These are phyloP conservation scores for Drosophila chauvacae DNA, from an alignment of 1,140 invertebrate genomes.

Conservation along the genomic window DNA sequence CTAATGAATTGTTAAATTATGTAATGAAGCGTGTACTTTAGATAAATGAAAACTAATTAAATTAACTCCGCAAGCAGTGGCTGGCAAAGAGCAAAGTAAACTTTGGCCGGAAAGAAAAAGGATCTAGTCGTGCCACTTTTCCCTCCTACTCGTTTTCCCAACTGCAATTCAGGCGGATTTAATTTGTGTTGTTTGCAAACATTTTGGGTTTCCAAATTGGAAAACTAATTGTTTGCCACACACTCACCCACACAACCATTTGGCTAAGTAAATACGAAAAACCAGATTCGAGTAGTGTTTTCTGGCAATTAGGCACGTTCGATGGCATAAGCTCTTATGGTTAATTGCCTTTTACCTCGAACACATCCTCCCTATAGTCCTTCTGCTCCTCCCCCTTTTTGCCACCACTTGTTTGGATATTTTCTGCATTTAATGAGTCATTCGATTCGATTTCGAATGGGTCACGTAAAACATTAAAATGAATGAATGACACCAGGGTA, in stretches of 20 bases:
- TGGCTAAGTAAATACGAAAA: conserved; percentile 52
- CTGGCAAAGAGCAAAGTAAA: conserved; percentile 44
- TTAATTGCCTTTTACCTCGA: conserved; percentile 61
- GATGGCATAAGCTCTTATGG: conserved; percentile 57
- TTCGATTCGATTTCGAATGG: conserved; percentile 64
- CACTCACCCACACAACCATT: conserved; percentile 36
- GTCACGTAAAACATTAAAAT: conserved; percentile 78
- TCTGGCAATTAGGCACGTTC: conserved; percentile 71
- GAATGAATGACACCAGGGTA: conserved; percentile 37
- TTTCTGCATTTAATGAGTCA: conserved; percentile 68
- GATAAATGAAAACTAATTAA: conserved; percentile 78
- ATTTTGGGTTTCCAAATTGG: conserved; percentile 63
- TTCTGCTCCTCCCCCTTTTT: neutral
- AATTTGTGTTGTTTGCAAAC: conserved; percentile 66
- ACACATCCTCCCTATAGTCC: conserved; percentile 7
- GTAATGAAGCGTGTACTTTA: conserved; percentile 77
- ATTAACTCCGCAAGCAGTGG: conserved; percentile 52
- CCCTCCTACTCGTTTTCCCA: neutral
- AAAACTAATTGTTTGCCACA: conserved; percentile 72
- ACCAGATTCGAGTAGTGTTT: conserved; percentile 34
- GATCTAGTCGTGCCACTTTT: conserved; percentile 4
- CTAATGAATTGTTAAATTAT: conserved; percentile 78
- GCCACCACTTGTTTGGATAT: conserved; percentile 15
- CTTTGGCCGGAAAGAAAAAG: conserved; percentile 43
- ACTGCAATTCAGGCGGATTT: conserved; percentile 52